Base-by-base conservation (phyloP, 1,140 invertebrate genomes). In the Bicyclus anynana region DNA sequence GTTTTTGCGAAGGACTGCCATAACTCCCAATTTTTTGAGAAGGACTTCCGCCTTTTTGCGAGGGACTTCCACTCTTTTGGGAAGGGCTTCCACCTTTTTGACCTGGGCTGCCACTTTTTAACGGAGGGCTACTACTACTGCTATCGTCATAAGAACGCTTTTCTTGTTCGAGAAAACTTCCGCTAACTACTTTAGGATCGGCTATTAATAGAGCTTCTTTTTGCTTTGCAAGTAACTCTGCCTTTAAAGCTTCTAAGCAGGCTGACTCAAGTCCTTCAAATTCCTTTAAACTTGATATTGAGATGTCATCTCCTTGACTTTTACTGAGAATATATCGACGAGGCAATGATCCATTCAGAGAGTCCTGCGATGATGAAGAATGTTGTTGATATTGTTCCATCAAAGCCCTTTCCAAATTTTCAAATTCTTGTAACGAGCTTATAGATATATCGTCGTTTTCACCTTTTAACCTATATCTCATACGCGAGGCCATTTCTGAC, bases 391-490 rank as follows among this genome's bases (percentile, higher is more conserved):
- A 92, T 62, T 92, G 90, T 53, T 91, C 91, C 75, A 90, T 91
- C 27, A 92, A 83, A 0, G 95, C 93, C 70, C 92, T 93, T 86
- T 99, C 97, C 5, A 98, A 83, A 53, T 94, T 93, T 89, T 98
- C 97, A 89, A 98, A 98, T 81, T 99, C 97, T 84, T 97, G 96
- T 55, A 98, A 89, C 5, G 97, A 98, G 53, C 94, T 96, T 74
- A 98, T 93, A 0, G 97, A 98, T 17, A 97, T 90, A 84, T 97
- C 95, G 83, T 98, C 97, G 78, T 96, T 94, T 68, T 98, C 97
- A 3, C 94, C 92, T 54, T 92, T 91, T 0, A 93, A 93, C 71
- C 96, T 95, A 78, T 94, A 95, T 69, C 94, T 93, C 62, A 94
- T 91, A 2, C 94, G 93, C 0, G 94, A 94, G 5, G 96, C 82